Percentiles rank a stretch among this genome's conserved stretches.
phyloP scores from a whole-genome alignment of 2,888 invertebrate genomes.

The Orchestes rusci region DNA sequence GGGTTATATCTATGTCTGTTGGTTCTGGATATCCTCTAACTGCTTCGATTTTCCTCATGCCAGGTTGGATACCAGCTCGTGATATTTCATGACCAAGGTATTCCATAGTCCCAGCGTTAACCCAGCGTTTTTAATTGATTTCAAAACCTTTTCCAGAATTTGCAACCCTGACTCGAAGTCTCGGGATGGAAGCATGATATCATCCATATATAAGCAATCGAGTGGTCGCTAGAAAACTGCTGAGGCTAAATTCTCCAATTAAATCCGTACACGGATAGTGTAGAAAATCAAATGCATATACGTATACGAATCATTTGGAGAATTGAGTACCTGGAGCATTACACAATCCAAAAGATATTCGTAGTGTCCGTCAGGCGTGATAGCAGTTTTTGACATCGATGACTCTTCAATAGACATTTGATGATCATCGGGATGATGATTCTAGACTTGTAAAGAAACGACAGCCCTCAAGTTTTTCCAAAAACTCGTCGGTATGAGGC shows the following conservation, averaged over 20 bases:
- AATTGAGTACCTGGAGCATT: conserved; percentile 24
- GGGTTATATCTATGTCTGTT: conserved; percentile 25
- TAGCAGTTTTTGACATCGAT: conserved; percentile 20
- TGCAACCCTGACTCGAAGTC: too few species aligned
- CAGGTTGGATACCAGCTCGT: conserved; percentile 23
- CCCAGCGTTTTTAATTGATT: conserved; percentile 19
- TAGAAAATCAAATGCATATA: too few species aligned
- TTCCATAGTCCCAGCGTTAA: conserved; percentile 23
- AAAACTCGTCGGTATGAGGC: conserved; percentile 24
- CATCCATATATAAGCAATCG: too few species aligned
- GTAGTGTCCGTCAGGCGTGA: conserved; percentile 24
- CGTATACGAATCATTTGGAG: too few species aligned
- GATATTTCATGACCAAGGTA: conserved; percentile 25
- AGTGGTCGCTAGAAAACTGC: too few species aligned
- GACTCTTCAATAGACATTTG: conserved; percentile 21
- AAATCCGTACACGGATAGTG: too few species aligned
- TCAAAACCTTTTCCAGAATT: too few species aligned
- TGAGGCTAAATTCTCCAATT: too few species aligned
- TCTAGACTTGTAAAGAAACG: conserved; percentile 25
- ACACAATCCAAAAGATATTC: conserved; percentile 24
- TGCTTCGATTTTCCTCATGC: conserved; percentile 26
- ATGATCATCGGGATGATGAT: conserved; percentile 23
- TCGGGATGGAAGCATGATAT: too few species aligned
- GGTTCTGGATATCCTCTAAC: conserved; percentile 29
- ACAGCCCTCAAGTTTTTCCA: conserved; percentile 17